A percentile compares a stretch with the other conserved stretches of the same genome.
Conservation (phyloP, 2,888 invertebrate species). For the Anarsia innoxiella region DNA sequence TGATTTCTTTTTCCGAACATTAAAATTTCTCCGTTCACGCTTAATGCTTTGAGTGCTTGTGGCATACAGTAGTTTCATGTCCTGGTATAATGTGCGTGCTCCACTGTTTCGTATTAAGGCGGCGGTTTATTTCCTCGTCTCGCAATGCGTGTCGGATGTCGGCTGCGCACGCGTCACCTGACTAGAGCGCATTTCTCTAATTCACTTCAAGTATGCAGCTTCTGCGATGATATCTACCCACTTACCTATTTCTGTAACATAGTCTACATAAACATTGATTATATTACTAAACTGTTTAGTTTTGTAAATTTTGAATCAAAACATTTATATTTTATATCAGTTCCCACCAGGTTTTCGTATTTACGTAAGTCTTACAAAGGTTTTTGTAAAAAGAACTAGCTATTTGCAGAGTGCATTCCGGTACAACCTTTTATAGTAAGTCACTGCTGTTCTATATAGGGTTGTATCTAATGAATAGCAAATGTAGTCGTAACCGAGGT, state of each 20-base stretch:
- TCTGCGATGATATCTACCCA: conserved; percentile 18
- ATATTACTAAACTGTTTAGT: too few species aligned
- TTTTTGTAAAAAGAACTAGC: conserved; percentile 33
- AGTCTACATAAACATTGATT: too few species aligned
- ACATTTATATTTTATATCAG: too few species aligned
- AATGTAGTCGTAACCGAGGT: conserved; percentile 46
- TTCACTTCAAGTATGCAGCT: conserved; percentile 26
- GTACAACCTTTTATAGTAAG: conserved; percentile 42
- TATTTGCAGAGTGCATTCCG: conserved; percentile 35
- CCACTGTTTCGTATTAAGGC: conserved; percentile 32
- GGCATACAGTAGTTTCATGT: conserved; percentile 35
- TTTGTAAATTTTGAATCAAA: too few species aligned
- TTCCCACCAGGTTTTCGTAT: too few species aligned
- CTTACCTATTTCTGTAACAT: conserved; percentile 4
- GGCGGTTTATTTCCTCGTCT: conserved; percentile 55
- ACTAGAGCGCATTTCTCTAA: conserved; percentile 43
- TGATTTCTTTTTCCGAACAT: not conserved
- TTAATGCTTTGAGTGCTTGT: too few species aligned
- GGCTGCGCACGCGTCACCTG: conserved; percentile 48
- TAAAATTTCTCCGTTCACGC: conserved; percentile 8
- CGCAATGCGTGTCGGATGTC: conserved; percentile 60
- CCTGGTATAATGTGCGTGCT: conserved; percentile 39
- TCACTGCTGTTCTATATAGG: conserved; percentile 48
- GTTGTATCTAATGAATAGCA: conserved; percentile 60
- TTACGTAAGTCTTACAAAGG: conserved; percentile 45